Conservation (phyloP, 1,140 invertebrate species). For the Dendrolimus punctatus region DNA sequence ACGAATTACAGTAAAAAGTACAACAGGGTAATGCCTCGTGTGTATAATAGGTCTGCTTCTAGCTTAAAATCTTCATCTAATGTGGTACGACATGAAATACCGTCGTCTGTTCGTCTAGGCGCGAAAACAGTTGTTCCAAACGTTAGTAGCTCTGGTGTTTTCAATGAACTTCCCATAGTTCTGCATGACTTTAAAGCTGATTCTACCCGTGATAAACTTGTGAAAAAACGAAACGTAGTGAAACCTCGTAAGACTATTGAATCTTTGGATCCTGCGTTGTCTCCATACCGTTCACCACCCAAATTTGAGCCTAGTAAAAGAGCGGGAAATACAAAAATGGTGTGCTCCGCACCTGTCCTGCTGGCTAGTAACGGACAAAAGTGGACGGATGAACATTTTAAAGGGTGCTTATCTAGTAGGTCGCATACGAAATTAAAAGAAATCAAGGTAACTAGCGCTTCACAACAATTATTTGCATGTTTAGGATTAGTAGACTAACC, state of each 20-base stretch:
- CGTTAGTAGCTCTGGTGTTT: conserved; percentile 27
- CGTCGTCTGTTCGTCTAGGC: conserved; percentile 33
- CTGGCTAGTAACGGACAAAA: conserved; percentile 10
- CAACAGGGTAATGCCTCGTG: conserved; percentile 48
- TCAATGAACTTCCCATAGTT: conserved; percentile 47
- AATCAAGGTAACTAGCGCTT: conserved; percentile 35
- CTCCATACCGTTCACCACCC: conserved; percentile 18
- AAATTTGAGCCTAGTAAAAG: conserved; percentile 12
- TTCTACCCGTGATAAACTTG: conserved; percentile 15
- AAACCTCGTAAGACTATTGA: conserved; percentile 49
- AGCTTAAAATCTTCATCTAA: conserved; percentile 27
- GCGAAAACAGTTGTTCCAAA: conserved; percentile 48
- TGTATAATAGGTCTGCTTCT: conserved; percentile 25
- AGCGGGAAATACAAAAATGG: conserved; percentile 14
- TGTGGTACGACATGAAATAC: conserved; percentile 38
- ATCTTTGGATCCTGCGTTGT: conserved; percentile 34
- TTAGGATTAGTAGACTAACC: too few species aligned
- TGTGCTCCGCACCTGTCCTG: conserved; percentile 33
- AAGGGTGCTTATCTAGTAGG: conserved; percentile 43
- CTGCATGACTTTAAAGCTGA: conserved; percentile 46
- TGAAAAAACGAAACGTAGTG: conserved; percentile 25
- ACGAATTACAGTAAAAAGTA: conserved; percentile 22
- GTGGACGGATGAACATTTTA: conserved; percentile 32
- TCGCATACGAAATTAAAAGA: conserved; percentile 49
- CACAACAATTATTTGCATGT: background rate